Percentiles rank a stretch among this genome's conserved stretches.
phyloP scores from a whole-genome alignment of 2,113 vertebrate genomes.

The Mastomys coucha region DNA sequence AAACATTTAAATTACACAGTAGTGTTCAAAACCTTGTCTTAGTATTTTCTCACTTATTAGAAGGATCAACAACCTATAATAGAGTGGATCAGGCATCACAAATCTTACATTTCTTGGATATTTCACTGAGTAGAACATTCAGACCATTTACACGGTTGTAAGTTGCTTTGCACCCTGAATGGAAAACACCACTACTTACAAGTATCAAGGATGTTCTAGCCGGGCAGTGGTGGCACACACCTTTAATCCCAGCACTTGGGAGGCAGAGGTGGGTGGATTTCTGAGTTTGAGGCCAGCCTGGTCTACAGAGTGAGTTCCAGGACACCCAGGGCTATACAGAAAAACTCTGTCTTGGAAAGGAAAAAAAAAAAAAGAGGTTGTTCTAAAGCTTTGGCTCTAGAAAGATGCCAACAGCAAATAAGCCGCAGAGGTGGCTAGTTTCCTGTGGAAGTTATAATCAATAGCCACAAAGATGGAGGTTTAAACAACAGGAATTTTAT shows the following conservation, averaged over 20 bases:
- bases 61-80: neutral
- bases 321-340: too few species aligned
- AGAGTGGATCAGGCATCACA: neutral
- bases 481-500: neutral
- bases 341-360: too few species aligned
- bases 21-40: neutral
- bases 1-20: neutral
- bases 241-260: too few species aligned
- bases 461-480: neutral
- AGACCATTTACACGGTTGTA: neutral
- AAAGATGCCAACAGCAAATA: conserved; percentile 21
- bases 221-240: too few species aligned
- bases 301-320: too few species aligned
- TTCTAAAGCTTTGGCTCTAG: neutral
- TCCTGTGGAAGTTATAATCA: conserved; percentile 4
- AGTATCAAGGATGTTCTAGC: neutral
- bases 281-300: too few species aligned
- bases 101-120: conserved; percentile 7
- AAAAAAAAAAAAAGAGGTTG: too few species aligned
- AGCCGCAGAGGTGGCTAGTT: neutral
- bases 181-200: neutral
- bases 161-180: conserved; percentile 26
- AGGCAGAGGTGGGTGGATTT: too few species aligned
- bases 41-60: conserved; percentile 4
- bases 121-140: neutral